These are phyloP conservation scores for Polietes domitor DNA, from an alignment of 2,888 invertebrate genomes.

Conservation along the genomic window DNA sequence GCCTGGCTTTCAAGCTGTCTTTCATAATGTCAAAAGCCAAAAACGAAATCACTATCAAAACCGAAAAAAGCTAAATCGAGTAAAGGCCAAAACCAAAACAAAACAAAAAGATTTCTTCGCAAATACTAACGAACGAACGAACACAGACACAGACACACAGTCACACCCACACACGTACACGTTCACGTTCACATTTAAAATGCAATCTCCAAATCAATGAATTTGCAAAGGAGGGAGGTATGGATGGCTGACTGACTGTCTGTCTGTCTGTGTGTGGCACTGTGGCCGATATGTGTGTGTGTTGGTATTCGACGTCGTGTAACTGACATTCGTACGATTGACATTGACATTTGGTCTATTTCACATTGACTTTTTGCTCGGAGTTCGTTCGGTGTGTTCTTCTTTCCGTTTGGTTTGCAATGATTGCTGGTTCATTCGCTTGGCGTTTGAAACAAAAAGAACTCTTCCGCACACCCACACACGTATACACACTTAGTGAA, in stretches of 20 bases:
- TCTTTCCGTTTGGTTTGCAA: not conserved
- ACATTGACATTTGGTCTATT: constrained; percentile 69
- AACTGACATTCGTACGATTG: constrained; percentile 66
- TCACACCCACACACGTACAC: constrained; percentile 4
- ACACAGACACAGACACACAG: constrained; percentile 25
- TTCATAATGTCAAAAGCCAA: constrained; percentile 63
- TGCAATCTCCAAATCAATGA: constrained; percentile 39
- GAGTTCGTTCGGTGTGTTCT: not conserved
- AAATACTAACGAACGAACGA: constrained; percentile 59
- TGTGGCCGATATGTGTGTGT: not conserved
- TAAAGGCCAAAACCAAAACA: constrained; percentile 28
- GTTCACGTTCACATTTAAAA: not conserved
- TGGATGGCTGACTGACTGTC: constrained; percentile 15
- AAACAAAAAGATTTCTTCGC: constrained; percentile 39
- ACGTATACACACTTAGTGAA: constrained; percentile 29
- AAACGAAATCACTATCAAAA: constrained; percentile 56
- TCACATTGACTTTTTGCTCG: constrained; percentile 66
- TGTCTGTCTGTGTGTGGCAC: not conserved
- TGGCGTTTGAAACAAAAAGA: constrained; percentile 47
- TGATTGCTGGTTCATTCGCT: not conserved
- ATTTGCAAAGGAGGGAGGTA: constrained; percentile 24
- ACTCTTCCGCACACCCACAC: constrained; percentile 27
- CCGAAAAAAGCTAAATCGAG: constrained; percentile 35
- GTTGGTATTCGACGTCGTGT: constrained; percentile 47
- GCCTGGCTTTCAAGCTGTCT: constrained; percentile 55